Percentiles rank a stretch among this genome's conserved stretches.
These are phyloP conservation scores for Gambusia affinis DNA, from an alignment of 2,113 vertebrate genomes.

Conservation along the genomic window DNA sequence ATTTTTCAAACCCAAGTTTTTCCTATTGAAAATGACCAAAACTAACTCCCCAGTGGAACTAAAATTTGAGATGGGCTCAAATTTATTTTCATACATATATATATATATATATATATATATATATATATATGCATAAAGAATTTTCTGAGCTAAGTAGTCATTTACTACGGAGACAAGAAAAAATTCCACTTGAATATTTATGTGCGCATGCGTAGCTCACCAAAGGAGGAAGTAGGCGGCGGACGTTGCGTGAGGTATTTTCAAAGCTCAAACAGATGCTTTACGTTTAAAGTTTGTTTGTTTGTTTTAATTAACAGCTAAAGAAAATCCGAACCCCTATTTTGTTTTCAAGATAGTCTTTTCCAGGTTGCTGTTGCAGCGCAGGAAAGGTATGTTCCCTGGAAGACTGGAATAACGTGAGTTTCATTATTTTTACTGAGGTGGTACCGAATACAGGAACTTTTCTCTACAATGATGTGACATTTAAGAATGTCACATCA, in stretches of 20 bases:
- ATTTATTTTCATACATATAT: too few relatives aligned
- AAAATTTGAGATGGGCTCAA: too few relatives aligned
- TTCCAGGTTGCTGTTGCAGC: neutral
- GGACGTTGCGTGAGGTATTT: neutral
- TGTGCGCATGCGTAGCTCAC: slow-evolving; percentile 35
- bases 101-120: too few relatives aligned
- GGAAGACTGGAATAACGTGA: slow-evolving; percentile 39
- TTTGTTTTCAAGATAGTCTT: rapidly evolving
- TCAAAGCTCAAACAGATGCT: neutral
- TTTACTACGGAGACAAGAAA: neutral
- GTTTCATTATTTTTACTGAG: slow-evolving; percentile 30
- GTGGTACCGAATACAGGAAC: too few relatives aligned
- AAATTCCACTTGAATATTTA: rapidly evolving
- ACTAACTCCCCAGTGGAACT: too few relatives aligned
- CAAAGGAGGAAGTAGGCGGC: rapidly evolving
- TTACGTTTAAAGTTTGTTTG: rapidly evolving
- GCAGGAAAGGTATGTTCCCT: neutral
- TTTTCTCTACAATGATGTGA: neutral
- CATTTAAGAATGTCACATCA: too few relatives aligned
- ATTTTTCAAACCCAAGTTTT: too few relatives aligned
- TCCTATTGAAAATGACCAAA: too few relatives aligned
- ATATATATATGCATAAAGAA: too few relatives aligned
- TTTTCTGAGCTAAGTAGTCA: too few relatives aligned
- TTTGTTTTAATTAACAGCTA: too few relatives aligned
- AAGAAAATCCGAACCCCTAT: neutral